Percentiles rank a stretch among this genome's conserved stretches.
phyloP scores from a whole-genome alignment of 2,888 invertebrate species.

The Archips xylosteana region DNA sequence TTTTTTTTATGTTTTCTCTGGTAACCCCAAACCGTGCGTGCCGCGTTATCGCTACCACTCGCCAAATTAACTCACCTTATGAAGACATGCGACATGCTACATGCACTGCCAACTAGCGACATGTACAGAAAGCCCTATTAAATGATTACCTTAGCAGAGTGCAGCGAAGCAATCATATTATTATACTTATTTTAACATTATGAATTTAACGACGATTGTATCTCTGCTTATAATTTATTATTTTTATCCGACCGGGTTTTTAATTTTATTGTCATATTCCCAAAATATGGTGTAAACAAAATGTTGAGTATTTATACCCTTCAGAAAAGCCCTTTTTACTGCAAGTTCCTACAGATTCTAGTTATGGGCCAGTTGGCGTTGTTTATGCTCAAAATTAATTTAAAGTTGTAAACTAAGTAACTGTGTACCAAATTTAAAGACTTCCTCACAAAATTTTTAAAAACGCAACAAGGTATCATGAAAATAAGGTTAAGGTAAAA shows the following conservation, averaged over 20 bases:
- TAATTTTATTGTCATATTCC: too few species aligned
- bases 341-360: too few species aligned
- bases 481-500: background rate
- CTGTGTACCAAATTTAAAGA: too few species aligned
- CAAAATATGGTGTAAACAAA: background rate
- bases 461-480: too few species aligned
- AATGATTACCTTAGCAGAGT: background rate
- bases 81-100: constrained; percentile 70
- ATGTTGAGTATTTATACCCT: too few species aligned
- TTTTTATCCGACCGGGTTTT: background rate
- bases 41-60: constrained; percentile 68
- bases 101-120: constrained; percentile 58
- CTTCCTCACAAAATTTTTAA: too few species aligned
- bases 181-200: constrained; percentile 1
- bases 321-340: background rate
- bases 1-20: background rate
- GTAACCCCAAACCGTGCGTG: constrained; percentile 57
- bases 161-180: constrained; percentile 4
- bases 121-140: constrained; percentile 40
- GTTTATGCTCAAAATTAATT: too few species aligned
- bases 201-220: background rate
- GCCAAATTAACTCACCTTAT: constrained; percentile 76
- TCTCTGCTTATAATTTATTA: background rate
- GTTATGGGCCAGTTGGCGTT: too few species aligned
- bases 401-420: too few species aligned